Percentiles rank a stretch among this genome's conserved stretches.
phyloP scores from a whole-genome alignment of 2,888 invertebrate genomes.

The Nephrocerus scutellatus region DNA sequence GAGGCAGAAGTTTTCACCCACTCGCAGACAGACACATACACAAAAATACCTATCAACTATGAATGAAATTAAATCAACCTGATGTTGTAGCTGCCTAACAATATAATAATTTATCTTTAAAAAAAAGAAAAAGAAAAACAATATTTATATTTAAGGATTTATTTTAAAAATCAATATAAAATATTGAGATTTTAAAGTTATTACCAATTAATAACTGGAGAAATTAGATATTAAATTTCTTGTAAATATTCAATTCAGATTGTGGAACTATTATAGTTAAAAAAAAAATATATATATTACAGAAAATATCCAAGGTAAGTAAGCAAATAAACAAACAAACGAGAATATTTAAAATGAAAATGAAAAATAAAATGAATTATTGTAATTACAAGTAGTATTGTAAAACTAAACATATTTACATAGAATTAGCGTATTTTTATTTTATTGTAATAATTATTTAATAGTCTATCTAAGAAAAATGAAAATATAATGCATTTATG shows the following conservation, averaged over 20 bases:
- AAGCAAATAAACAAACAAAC: neutral
- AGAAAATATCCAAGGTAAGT: too few relatives aligned
- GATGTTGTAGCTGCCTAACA: conserved; percentile 26
- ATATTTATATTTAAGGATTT: conserved; percentile 3
- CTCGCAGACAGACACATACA: conserved; percentile 1
- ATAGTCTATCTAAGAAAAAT: too few relatives aligned
- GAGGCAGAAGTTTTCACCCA: neutral
- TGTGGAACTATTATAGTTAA: neutral
- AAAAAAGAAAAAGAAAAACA: conserved; percentile 4
- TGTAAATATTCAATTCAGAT: neutral
- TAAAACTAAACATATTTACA: neutral
- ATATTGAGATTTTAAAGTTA: conserved; percentile 9
- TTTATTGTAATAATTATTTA: conserved; percentile 5
- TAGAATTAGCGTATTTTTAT: conserved; percentile 2
- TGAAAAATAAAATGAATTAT: neutral
- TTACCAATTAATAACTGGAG: neutral
- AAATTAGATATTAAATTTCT: neutral
- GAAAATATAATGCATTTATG: too few relatives aligned
- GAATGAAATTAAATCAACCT: conserved; percentile 14
- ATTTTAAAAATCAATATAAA: conserved; percentile 10
- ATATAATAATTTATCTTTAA: conserved; percentile 13
- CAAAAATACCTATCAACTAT: conserved; percentile 5
- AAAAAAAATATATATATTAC: too few relatives aligned
- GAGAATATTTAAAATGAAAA: conserved; percentile 2
- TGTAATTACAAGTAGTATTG: conserved; percentile 11